A percentile compares a stretch with the other conserved stretches of the same genome.
Conservation (phyloP, 2,113 vertebrate genomes). For the Prolemur simus region DNA sequence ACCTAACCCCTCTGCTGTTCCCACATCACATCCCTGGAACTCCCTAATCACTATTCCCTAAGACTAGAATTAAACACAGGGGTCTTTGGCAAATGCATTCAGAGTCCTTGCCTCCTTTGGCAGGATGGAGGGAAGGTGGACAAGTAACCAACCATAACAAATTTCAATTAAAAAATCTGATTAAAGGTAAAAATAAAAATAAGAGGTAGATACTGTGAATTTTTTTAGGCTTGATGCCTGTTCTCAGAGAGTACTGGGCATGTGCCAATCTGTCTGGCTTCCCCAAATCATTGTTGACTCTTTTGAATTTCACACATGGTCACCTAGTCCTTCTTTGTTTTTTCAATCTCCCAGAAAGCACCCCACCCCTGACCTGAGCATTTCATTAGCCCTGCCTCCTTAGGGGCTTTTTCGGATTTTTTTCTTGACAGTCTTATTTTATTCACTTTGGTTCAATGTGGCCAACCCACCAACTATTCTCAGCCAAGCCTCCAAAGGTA, state of each 20-base stretch:
- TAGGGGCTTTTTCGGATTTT: conserved; percentile 64
- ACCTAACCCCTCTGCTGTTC: not conserved
- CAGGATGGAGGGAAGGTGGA: not conserved
- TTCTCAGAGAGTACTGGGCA: conserved; percentile 38
- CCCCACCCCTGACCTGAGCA: conserved; percentile 44
- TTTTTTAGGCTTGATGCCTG: conserved; percentile 51
- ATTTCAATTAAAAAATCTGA: conserved; percentile 34
- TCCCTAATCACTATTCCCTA: conserved; percentile 3
- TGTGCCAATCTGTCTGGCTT: conserved; percentile 30
- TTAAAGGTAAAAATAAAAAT: conserved; percentile 63
- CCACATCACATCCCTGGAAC: conserved; percentile 43
- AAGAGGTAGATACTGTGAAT: conserved; percentile 51
- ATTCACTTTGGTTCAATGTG: conserved; percentile 54
- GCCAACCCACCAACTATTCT: conserved; percentile 41
- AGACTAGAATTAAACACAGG: conserved; percentile 35
- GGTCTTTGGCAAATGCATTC: conserved; percentile 35
- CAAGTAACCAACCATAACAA: conserved; percentile 48
- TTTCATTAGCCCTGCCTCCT: conserved; percentile 62
- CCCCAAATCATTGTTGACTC: conserved; percentile 17
- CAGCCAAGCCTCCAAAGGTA: conserved; percentile 76
- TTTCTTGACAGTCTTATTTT: conserved; percentile 69
- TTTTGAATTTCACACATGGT: conserved; percentile 53
- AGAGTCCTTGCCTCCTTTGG: conserved; percentile 27
- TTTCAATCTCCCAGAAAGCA: conserved; percentile 52
- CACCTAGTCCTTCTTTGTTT: conserved; percentile 43